Percentiles rank a stretch among this genome's conserved stretches.
Evolutionary conservation across 1,140 invertebrate genomes (phyloP).

Genomic region (Scaptomyza hsui): DNA sequence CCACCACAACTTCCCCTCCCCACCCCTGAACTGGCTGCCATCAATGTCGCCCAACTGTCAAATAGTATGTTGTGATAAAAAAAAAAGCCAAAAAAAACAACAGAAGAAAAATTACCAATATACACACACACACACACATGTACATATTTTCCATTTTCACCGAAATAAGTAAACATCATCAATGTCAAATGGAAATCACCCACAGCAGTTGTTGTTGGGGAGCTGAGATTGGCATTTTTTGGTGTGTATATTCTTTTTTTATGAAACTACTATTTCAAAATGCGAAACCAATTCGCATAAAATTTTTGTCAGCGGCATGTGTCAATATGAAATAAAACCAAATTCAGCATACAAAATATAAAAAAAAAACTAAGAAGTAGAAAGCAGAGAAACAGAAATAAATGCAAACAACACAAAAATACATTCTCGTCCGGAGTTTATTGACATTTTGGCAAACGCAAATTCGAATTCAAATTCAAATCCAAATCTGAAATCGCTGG

Average conservation of each 20-base stretch:
- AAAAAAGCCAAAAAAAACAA: conserved; percentile 30
- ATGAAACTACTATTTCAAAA: conserved; percentile 82
- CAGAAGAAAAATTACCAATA: conserved; percentile 54
- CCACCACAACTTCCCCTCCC: conserved; percentile 12
- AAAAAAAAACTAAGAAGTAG: conserved; percentile 50
- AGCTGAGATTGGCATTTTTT: conserved; percentile 15
- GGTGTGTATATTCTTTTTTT: conserved; percentile 71
- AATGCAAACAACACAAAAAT: conserved; percentile 55
- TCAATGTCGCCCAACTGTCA: conserved; percentile 57
- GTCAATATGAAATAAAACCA: conserved; percentile 70
- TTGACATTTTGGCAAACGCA: conserved; percentile 80
- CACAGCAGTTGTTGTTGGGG: conserved; percentile 39
- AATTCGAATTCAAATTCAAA: conserved; percentile 64
- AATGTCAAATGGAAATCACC: conserved; percentile 81
- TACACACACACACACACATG: conserved; percentile 16
- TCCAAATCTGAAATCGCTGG: conserved; percentile 64
- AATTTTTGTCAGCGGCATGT: conserved; percentile 70
- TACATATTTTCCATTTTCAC: conserved; percentile 79
- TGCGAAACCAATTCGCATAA: conserved; percentile 80
- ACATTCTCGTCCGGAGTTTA: conserved; percentile 65
- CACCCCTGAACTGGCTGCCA: background rate
- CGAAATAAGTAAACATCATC: conserved; percentile 82
- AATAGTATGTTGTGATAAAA: conserved; percentile 44
- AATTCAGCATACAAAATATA: conserved; percentile 42
- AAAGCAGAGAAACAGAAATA: conserved; percentile 20